Percentiles rank a stretch among this genome's conserved stretches.
phyloP scores from a whole-genome alignment of 2,797 vertebrate genomes.

The Microctenopoma stevenorrisi region DNA sequence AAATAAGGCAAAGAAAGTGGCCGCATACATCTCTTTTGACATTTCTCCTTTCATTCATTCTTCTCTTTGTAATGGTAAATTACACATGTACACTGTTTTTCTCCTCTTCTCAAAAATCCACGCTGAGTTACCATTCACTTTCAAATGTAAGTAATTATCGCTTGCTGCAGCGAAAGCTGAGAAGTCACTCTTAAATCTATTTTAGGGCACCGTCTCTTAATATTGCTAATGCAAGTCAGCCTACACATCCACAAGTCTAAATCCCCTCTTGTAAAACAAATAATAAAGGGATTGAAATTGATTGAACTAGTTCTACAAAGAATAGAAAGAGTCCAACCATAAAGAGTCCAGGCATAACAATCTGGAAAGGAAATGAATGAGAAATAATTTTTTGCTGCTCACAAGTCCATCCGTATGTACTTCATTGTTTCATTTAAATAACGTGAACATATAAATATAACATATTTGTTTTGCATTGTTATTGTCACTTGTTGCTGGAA shows the following conservation, averaged over 20 bases:
- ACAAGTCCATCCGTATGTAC: neutral
- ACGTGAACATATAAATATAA: neutral
- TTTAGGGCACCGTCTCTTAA: neutral
- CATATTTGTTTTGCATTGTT: neutral
- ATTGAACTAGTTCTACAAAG: neutral
- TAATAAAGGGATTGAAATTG: neutral
- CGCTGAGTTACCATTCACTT: constrained; percentile 36
- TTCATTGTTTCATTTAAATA: too few species aligned
- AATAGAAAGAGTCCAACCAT: neutral
- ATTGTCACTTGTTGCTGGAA: neutral
- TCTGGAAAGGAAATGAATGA: too few species aligned
- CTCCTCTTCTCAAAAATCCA: constrained; percentile 29
- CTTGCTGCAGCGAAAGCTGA: constrained; percentile 14
- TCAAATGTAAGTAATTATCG: constrained; percentile 20
- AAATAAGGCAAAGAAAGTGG: constrained; percentile 9
- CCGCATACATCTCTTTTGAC: constrained; percentile 3
- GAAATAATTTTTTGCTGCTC: too few species aligned
- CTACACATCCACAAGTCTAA: neutral
- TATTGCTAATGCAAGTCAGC: neutral
- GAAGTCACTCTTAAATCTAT: constrained; percentile 24
- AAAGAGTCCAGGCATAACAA: neutral
- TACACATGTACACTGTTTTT: constrained; percentile 12
- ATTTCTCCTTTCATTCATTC: neutral
- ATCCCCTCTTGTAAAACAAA: neutral
- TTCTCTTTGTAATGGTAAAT: neutral